A percentile compares a stretch with the other conserved stretches of the same genome.
These are phyloP conservation scores for Chirona hameri DNA, from an alignment of 2,888 invertebrate genomes.

Conservation along the genomic window DNA sequence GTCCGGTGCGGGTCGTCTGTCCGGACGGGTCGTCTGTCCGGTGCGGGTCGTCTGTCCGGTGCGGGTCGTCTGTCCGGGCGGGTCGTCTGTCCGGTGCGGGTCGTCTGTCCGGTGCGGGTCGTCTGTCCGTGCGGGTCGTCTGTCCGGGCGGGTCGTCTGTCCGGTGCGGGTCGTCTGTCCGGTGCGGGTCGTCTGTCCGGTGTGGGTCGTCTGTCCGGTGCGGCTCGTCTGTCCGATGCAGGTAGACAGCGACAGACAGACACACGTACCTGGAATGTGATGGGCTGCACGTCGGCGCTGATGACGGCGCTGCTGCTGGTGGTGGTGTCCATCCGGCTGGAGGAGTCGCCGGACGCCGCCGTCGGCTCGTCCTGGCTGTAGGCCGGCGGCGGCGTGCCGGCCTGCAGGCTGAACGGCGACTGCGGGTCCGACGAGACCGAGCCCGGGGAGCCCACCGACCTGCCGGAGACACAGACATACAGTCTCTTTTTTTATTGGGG, in stretches of 20 bases:
- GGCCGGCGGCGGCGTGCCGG: slow-evolving; percentile 89
- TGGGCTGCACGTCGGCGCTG: background rate
- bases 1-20: no score
- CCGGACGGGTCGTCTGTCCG: no score
- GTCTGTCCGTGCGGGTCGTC: no score
- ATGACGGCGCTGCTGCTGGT: slow-evolving; percentile 4
- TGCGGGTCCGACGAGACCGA: slow-evolving; percentile 48
- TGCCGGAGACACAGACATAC: no score
- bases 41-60: no score
- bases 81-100: no score
- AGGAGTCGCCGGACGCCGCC: slow-evolving; percentile 32
- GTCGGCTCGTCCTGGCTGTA: slow-evolving; percentile 51
- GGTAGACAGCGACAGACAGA: slow-evolving; percentile 64
- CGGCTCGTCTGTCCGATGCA: slow-evolving; percentile 54
- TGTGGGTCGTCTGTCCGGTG: slow-evolving; percentile 88
- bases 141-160: background rate
- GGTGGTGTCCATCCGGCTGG: background rate
- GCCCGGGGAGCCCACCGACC: slow-evolving; percentile 60
- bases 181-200: background rate
- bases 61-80: no score
- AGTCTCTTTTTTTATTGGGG: no score
- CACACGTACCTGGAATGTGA: slow-evolving; percentile 40
- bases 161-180: no score
- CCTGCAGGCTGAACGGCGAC: slow-evolving; percentile 63
- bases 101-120: no score